Percentiles rank a stretch among this genome's conserved stretches.
phyloP scores from a whole-genome alignment of 2,888 invertebrate genomes.

The Melanargia galathea region DNA sequence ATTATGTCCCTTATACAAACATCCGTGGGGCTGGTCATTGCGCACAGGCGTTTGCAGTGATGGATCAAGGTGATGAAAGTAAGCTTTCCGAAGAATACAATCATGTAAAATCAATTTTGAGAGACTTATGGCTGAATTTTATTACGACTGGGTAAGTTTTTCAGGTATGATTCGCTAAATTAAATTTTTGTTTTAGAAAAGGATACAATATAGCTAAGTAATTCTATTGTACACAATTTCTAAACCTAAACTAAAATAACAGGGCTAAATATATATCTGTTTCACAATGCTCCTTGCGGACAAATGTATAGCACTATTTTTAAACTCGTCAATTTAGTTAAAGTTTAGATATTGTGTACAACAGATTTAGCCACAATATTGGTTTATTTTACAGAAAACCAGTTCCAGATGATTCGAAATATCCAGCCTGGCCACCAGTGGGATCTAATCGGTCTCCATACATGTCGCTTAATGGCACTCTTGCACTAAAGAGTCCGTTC shows the following conservation, averaged over 20 bases:
- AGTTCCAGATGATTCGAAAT: constrained; percentile 39
- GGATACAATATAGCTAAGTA: too few species aligned
- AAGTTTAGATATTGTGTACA: too few species aligned
- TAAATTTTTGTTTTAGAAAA: too few species aligned
- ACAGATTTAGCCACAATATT: not conserved
- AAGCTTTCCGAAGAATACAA: constrained; percentile 37
- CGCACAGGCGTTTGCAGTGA: constrained; percentile 38
- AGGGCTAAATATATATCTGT: too few species aligned
- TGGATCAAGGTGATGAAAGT: constrained; percentile 43
- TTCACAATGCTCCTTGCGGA: too few species aligned
- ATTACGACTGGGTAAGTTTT: constrained; percentile 45
- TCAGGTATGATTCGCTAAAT: not conserved
- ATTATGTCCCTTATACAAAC: constrained; percentile 45
- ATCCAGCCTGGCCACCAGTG: constrained; percentile 53
- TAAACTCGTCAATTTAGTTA: too few species aligned
- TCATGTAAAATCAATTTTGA: constrained; percentile 42
- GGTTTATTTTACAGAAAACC: constrained; percentile 42
- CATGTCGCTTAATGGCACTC: constrained; percentile 49
- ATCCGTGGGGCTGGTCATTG: constrained; percentile 43
- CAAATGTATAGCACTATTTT: too few species aligned
- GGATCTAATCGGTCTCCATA: constrained; percentile 44
- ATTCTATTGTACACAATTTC: too few species aligned
- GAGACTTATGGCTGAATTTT: constrained; percentile 47
- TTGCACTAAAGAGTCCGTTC: constrained; percentile 45
- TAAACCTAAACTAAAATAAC: too few species aligned